Base-by-base conservation (phyloP, 2,888 invertebrate species). In the Scelioninae gen. 2 region DNA sequence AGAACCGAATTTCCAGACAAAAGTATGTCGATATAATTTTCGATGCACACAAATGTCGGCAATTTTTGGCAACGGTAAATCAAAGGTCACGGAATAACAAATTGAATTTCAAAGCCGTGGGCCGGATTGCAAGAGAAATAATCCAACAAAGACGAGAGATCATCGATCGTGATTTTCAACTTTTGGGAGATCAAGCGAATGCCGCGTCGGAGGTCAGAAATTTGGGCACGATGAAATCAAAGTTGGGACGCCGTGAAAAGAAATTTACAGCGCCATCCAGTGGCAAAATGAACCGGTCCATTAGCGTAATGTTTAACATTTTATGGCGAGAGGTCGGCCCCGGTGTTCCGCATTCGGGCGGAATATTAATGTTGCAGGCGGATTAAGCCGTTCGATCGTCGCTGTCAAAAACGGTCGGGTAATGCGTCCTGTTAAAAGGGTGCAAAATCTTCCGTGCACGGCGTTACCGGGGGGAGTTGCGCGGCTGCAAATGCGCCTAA, bases 301-400 rank as follows among this genome's bases (percentile, higher is more conserved):
- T 53, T 64, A 64, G 18, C 19, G 11, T 11, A 6, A 22, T 15
- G 45, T 64, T n/a, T 53, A 52, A 39, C 50, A 28, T 64, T 43
- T 25, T 7, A 64, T 52, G 53, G 35, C 64, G 22, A 35, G 64
- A 55, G 64, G 46, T 19, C 31, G 60, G 10, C 19, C 10, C 7
- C 39, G 25, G 50, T 64, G 35, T 63, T 68, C 46, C 31, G 58
- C 35, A 18, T 61, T 55, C 61, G 57, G 48, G 55, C n/a, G 57
- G 63, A 52, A 69, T 73, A 75, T 73, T 58, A 73, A 75, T 75
- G 67, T 75, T 75, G 64, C 67, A 73, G 65, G 58, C 48, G 70
- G 72, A 71, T 75, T 73, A 75, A 75, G 75, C 64, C 57, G 64
- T 71, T 72, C 71, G 68, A 64, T 68, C 60, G 63, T 22, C 45